These are phyloP conservation scores for Agriotes lineatus DNA, from an alignment of 2,888 invertebrate genomes.

Conservation along the genomic window DNA sequence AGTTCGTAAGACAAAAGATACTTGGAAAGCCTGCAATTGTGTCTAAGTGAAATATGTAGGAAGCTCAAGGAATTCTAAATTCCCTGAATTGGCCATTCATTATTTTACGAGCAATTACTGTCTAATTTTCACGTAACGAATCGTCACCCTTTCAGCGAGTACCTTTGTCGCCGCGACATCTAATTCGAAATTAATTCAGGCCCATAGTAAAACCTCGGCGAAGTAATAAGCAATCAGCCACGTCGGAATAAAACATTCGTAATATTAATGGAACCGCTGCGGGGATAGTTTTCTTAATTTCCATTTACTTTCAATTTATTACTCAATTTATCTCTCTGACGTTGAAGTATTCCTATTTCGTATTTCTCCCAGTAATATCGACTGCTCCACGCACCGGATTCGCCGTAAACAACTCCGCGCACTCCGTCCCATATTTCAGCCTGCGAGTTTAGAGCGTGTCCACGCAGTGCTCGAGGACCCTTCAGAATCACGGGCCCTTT, in stretches of 20 bases:
- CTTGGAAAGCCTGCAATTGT: no score
- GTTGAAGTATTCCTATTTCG: slow-evolving; percentile 28
- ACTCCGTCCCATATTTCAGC: background rate
- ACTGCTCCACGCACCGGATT: slow-evolving; percentile 1
- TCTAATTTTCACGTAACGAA: no score
- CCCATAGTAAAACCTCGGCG: slow-evolving; percentile 18
- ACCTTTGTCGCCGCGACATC: no score
- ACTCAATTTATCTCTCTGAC: slow-evolving; percentile 34
- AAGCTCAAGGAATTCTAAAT: no score
- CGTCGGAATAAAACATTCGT: slow-evolving; percentile 22
- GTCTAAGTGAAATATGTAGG: no score
- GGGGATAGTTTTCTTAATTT: slow-evolving; percentile 30
- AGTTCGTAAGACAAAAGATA: no score
- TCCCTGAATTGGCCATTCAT: no score
- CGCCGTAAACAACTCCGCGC: slow-evolving; percentile 19
- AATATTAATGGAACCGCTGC: slow-evolving; percentile 26
- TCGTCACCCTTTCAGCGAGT: no score
- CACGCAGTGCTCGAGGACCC: slow-evolving; percentile 28
- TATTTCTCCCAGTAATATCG: slow-evolving; percentile 21
- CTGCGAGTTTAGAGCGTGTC: slow-evolving; percentile 27
- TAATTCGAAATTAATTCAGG: no score
- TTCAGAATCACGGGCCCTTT: slow-evolving; percentile 19
- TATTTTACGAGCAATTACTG: no score
- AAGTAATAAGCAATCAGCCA: slow-evolving; percentile 28
- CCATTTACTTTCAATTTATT: slow-evolving; percentile 37